phyloP scores from a whole-genome alignment of 1,140 invertebrate genomes.

The Colletes gigas region DNA sequence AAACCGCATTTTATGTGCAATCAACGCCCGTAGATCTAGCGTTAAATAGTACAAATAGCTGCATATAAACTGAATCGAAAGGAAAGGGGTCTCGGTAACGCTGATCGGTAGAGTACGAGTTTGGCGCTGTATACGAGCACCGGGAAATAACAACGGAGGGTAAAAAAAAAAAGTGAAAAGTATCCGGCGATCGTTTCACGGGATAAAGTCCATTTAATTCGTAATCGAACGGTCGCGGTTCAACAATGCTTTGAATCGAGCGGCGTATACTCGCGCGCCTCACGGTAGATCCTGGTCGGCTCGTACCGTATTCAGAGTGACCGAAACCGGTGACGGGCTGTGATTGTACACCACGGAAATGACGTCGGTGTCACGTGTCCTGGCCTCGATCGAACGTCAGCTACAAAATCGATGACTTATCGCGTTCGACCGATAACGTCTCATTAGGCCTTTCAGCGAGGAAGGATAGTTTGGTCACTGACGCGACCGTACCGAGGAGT shows the following conservation, averaged over 20 bases:
- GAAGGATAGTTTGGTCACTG: conserved; percentile 41
- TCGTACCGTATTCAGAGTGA: conserved; percentile 19
- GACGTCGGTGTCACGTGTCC: conserved; percentile 51
- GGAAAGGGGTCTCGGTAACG: neutral
- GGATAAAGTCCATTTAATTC: conserved; percentile 37
- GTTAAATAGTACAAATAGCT: no score
- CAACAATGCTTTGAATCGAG: conserved; percentile 26
- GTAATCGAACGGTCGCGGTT: conserved; percentile 29
- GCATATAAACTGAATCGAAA: no score
- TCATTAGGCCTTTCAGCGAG: conserved; percentile 26
- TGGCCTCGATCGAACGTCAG: neutral
- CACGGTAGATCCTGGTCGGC: conserved; percentile 1
- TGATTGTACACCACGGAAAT: conserved; percentile 58
- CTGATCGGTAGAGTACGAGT: neutral
- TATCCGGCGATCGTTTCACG: conserved; percentile 30
- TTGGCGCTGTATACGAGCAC: neutral
- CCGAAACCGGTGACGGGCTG: conserved; percentile 30
- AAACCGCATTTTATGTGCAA: no score
- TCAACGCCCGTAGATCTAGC: no score
- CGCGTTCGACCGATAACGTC: neutral
- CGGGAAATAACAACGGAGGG: neutral
- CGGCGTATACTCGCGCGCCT: neutral
- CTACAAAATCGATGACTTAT: conserved; percentile 14
- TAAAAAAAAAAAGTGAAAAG: neutral
- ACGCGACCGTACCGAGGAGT: neutral